Evolutionary conservation across 2,797 vertebrate genomes (phyloP).

Genomic region (Oryzias dopingdopingensis): DNA sequence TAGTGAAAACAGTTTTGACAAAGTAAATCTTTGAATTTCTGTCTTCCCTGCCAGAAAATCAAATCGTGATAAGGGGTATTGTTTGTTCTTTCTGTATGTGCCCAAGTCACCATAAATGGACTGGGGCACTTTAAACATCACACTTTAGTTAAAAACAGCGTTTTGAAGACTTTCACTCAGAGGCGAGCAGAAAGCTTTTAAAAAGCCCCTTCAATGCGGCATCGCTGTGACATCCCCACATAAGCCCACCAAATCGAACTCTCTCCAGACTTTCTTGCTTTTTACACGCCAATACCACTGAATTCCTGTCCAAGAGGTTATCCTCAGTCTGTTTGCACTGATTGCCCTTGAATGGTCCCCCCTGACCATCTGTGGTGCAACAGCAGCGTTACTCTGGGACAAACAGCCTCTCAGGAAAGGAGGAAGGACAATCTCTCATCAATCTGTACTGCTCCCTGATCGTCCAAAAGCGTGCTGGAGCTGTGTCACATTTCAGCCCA

Average conservation of each 20-base stretch:
- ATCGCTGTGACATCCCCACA: conserved; percentile 18
- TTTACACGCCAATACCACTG: conserved; percentile 28
- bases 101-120: neutral
- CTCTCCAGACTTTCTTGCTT: conserved; percentile 15
- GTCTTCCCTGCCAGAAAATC: no score
- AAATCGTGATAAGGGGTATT: no score
- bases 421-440: conserved; percentile 61
- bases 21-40: no score
- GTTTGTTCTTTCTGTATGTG: no score
- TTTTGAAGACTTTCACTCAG: conserved; percentile 4
- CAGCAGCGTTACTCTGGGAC: conserved; percentile 49
- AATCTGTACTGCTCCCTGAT: conserved; percentile 50
- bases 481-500: conserved; percentile 47
- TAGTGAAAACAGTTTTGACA: no score
- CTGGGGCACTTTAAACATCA: neutral
- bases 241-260: conserved; percentile 7
- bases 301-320: conserved; percentile 48
- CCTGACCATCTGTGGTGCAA: conserved; percentile 55
- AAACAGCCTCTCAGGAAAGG: conserved; percentile 53
- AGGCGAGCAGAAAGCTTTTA: conserved; percentile 18
- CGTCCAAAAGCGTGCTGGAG: conserved; percentile 40
- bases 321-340: conserved; percentile 51
- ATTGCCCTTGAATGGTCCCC: conserved; percentile 65
- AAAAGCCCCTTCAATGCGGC: conserved; percentile 7
- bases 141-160: neutral